Percentiles rank a stretch among this genome's conserved stretches.
Conservation (phyloP, 2,888 invertebrate species). For the Adela reaumurella region DNA sequence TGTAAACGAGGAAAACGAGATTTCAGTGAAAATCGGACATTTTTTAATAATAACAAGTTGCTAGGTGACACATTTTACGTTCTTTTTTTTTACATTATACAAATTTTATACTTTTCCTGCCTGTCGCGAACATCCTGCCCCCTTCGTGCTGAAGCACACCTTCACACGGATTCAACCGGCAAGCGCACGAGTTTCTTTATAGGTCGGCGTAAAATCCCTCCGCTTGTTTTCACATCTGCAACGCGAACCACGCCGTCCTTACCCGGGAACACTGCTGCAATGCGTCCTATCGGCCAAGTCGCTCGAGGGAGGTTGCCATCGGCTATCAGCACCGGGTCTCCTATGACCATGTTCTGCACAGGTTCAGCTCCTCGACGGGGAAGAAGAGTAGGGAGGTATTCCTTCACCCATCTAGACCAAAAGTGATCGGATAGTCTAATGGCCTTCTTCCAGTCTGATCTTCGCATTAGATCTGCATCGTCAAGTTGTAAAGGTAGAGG, state of each 20-base stretch:
- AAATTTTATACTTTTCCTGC: too few species aligned
- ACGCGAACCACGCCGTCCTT: constrained; percentile 3
- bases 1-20: too few species aligned
- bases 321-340: constrained; percentile 4
- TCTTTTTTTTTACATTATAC: too few species aligned
- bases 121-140: too few species aligned
- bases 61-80: too few species aligned
- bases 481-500: not conserved
- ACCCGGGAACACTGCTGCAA: constrained; percentile 1
- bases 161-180: not conserved
- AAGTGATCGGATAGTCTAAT: constrained; percentile 3
- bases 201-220: not conserved
- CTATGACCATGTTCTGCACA: not conserved
- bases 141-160: too few species aligned
- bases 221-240: constrained; percentile 3
- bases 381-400: constrained; percentile 1
- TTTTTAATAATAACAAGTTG: too few species aligned
- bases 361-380: not conserved
- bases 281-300: constrained; percentile 4
- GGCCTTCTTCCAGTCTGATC: constrained; percentile 3
- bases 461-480: constrained; percentile 2
- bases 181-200: not conserved
- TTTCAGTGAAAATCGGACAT: too few species aligned
- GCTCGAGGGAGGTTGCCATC: constrained; percentile 3
- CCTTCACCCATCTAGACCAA: constrained; percentile 4